Base-by-base conservation (phyloP, 2,888 invertebrate genomes). In the Amphipyra tragopoginis region DNA sequence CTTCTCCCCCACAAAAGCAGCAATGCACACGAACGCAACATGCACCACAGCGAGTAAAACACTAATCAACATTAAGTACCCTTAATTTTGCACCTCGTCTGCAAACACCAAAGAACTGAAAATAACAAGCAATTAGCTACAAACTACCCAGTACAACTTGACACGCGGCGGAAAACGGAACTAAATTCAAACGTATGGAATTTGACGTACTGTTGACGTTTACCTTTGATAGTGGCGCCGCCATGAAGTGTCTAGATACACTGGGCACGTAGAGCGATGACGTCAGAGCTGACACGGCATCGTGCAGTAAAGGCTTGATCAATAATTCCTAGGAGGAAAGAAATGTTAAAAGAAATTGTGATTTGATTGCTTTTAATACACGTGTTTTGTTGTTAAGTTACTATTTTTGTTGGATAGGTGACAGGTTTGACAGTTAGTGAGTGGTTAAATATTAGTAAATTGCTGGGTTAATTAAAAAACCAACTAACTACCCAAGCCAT, bases 61-160 rank as follows among this genome's bases (percentile, higher is more conserved):
- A 29, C 42, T 45, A 52, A 57, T 51, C 33, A 71, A 47, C 53
- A 54, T 45, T 15, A 51, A 69, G 38, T 53, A 43, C 53, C 45
- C 57, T 38, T 66, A 65, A 70, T 71, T 70, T 71, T 43, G 43
- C 65, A 56, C 65, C 49, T 60, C 60, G 36, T 56, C 60, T 65
- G 36, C 55, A 70, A 60, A 58, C 45, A 51, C 65, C 33, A 50
- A 58, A 54, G 36, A 49, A 56, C 52, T 63, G 52, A 45, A 52
- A 71, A 59, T 56, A 70, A 50, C 70, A 49, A 56, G 72, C 60
- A 71, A 71, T 70, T 71, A 58, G 43, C 36, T 4, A 36, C 11
- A 13, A 54, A 55, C 1, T 13, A 33, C n/a, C 63, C 63, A 49
- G 21, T 10, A 6, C 45, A 26, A 45, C 21, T 44, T 40, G 44